Evolutionary conservation across 2,113 vertebrate genomes (phyloP), one percentile per base, ranked within the genome.

Genomic region (Sceloporus undulatus): DNA sequence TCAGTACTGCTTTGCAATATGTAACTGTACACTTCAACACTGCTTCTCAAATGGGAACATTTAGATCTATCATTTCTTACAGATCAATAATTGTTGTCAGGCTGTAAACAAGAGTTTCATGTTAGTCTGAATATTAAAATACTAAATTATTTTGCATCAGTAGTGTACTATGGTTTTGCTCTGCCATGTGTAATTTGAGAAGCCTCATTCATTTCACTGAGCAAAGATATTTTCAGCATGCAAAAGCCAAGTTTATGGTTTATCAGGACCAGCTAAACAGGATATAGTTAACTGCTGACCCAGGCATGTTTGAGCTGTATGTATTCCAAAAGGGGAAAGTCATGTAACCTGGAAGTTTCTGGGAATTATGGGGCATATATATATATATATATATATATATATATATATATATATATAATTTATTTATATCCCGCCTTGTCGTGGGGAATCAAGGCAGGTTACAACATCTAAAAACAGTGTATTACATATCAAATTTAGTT

Each of bases 211-310:
- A 54, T 92, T 94, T 94, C 82, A 0, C 14, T 38, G 88, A 65
- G 87, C 66, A 90, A 88, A 82, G 87, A 48, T 7, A 66, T 86
- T 91, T 88, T 91, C 78, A 70, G 87, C 54, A 0, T 87, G 48
- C 25, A 87, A 87, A 92, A 76, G 52, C 85, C 9, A 56, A 78
- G 62, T 59, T 91, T 4, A 1, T 48, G 81, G 90, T 94, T 93
- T 92, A 90, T 90, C 91, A 92, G 88, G 56, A 87, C 52, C 92
- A 94, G 90, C 92, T 92, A 94, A 84, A 78, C 83, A 78, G 90
- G 89, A 87, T 68, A 34, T 0, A 0, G 81, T 92, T 90, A 0
- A 1, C 5, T 90, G 86, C 82, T 2, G 1, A 70, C 82, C 2
- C 1, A 79, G 76, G 73, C 86, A 18, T 16, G 85, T 75, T 82